Percentiles rank a stretch among this genome's conserved stretches.
These are phyloP conservation scores for Drosophila rellima DNA, from an alignment of 2,888 invertebrate species.

Conservation along the genomic window DNA sequence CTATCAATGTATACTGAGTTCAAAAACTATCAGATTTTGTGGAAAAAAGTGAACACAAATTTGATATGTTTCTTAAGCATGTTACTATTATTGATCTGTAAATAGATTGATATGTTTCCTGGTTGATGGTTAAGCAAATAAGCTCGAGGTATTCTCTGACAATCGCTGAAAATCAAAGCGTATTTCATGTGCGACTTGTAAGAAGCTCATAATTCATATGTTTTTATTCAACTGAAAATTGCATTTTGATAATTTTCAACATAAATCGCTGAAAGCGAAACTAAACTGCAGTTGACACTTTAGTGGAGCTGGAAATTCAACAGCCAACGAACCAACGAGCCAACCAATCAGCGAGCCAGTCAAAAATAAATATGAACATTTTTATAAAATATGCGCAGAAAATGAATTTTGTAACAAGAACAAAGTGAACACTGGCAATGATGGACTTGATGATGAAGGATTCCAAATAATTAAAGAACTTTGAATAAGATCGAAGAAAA, in stretches of 20 bases:
- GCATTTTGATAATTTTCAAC: slow-evolving; percentile 66
- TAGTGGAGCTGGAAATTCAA: slow-evolving; percentile 45
- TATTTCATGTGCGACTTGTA: neutral
- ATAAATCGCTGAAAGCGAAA: slow-evolving; percentile 56
- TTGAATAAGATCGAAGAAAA: neutral
- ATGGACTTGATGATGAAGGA: neutral
- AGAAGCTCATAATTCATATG: neutral
- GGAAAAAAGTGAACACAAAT: neutral
- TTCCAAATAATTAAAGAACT: neutral
- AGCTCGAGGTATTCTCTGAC: no score
- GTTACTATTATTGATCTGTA: neutral
- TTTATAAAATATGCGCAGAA: slow-evolving; percentile 46
- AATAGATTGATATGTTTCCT: no score
- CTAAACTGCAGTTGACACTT: slow-evolving; percentile 68
- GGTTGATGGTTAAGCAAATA: no score
- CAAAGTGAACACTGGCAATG: neutral
- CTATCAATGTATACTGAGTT: neutral
- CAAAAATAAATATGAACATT: slow-evolving; percentile 52
- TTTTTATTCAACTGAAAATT: slow-evolving; percentile 40
- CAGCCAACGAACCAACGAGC: slow-evolving; percentile 12
- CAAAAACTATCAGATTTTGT: neutral
- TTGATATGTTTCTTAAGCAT: neutral
- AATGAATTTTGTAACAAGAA: slow-evolving; percentile 42
- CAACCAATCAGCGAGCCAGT: slow-evolving; percentile 29
- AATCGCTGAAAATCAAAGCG: neutral